Percentiles rank a stretch among this genome's conserved stretches.
phyloP scores from a whole-genome alignment of 2,113 vertebrate genomes.

The Otus sunia region DNA sequence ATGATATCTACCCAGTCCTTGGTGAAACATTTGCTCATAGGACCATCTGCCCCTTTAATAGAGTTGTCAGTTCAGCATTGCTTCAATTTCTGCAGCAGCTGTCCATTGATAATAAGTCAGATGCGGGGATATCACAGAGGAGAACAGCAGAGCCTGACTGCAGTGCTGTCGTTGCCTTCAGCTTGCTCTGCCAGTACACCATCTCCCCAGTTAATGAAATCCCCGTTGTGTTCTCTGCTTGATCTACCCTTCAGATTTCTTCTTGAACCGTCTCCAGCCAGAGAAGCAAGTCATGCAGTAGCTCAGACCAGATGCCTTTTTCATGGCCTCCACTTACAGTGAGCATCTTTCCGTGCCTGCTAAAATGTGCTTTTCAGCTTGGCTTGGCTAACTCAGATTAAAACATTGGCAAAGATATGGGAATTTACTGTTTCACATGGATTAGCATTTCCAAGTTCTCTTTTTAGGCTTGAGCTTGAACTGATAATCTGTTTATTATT shows the following conservation, averaged over 20 bases:
- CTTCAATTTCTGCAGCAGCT: slow-evolving; percentile 37
- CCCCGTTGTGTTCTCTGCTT: accelerated
- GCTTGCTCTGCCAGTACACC: background rate
- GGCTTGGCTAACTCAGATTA: background rate
- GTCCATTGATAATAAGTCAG: background rate
- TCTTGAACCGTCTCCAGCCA: background rate
- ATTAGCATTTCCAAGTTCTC: background rate
- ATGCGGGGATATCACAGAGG: background rate
- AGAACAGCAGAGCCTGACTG: background rate
- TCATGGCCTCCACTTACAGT: background rate
- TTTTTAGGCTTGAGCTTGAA: slow-evolving; percentile 12
- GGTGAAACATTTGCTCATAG: slow-evolving; percentile 29
- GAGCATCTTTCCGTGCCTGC: background rate
- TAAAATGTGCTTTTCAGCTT: background rate
- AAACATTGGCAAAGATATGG: background rate
- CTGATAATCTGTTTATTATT: slow-evolving; percentile 2
- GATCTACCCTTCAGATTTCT: background rate
- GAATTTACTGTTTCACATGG: slow-evolving; percentile 9
- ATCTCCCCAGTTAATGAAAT: background rate
- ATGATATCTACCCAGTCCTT: background rate
- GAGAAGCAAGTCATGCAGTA: background rate
- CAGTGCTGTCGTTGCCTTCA: background rate
- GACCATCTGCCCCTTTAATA: slow-evolving; percentile 48
- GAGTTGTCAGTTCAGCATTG: slow-evolving; percentile 7
- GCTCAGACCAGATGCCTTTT: background rate